Evolutionary conservation across 1,140 invertebrate genomes (phyloP).

Genomic region (Andricus grossulariae): DNA sequence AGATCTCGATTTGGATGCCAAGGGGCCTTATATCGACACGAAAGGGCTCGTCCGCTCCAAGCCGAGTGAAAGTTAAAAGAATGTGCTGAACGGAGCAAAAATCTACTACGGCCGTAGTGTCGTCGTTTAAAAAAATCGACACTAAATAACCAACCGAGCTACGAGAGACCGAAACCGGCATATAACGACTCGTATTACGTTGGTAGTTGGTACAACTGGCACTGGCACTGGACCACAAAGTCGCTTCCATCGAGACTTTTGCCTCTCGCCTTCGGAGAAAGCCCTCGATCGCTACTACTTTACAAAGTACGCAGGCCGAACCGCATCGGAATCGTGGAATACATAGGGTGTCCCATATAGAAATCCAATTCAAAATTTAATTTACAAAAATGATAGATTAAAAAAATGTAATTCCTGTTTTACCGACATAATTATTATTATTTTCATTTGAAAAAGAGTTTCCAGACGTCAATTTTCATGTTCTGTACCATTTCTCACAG

Average conservation of each 20-base stretch:
- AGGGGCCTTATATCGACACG: slow-evolving; percentile 11
- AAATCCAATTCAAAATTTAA: background rate
- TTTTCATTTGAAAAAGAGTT: too few species aligned
- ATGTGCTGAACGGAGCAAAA: background rate
- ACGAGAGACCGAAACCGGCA: background rate
- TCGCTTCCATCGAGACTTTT: background rate
- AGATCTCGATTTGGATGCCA: slow-evolving; percentile 8
- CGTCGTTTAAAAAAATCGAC: background rate
- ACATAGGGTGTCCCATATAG: slow-evolving; percentile 9
- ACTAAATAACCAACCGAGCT: background rate
- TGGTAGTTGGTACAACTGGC: too few species aligned
- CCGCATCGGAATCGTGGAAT: background rate
- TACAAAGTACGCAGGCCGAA: background rate
- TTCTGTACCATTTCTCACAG: too few species aligned
- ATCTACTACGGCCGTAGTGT: background rate
- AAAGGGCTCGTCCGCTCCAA: slow-evolving; percentile 2
- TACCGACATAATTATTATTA: too few species aligned
- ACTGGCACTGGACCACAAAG: slow-evolving; percentile 8
- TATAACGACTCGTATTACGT: background rate
- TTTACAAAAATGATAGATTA: background rate
- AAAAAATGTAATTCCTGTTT: too few species aligned
- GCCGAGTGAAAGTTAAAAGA: slow-evolving; percentile 12
- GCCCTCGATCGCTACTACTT: background rate
- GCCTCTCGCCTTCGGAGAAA: slow-evolving; percentile 1
- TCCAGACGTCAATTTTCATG: too few species aligned